A percentile compares a stretch with the other conserved stretches of the same genome.
Conservation (phyloP, 2,797 vertebrate species). For the Discoglossus pictus region DNA sequence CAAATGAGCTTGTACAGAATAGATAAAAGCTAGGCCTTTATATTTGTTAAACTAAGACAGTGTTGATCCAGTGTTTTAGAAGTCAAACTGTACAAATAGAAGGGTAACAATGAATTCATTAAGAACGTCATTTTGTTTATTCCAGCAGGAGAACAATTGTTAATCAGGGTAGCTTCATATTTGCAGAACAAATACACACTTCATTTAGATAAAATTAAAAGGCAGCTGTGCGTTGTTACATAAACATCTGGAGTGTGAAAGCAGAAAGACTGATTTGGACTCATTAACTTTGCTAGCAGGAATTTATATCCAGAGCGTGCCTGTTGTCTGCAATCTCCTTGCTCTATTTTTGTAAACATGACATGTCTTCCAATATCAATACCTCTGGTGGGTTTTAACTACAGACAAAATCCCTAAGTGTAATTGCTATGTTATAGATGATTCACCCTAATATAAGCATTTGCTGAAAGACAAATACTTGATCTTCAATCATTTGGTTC, state of each 20-base stretch:
- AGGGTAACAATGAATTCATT: conserved; percentile 32
- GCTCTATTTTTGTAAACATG: conserved; percentile 42
- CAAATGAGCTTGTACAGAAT: conserved; percentile 10
- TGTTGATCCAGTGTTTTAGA: conserved; percentile 28
- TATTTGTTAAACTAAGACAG: conserved; percentile 20
- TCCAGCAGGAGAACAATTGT: conserved; percentile 31
- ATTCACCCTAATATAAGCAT: conserved; percentile 42
- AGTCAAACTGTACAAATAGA: conserved; percentile 32
- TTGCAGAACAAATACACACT: conserved; percentile 39
- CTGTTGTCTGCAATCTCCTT: conserved; percentile 30
- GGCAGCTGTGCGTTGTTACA: conserved; percentile 44
- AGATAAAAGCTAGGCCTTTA: neutral
- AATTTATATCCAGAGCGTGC: conserved; percentile 42
- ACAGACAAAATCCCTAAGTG: conserved; percentile 35
- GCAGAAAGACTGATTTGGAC: conserved; percentile 43
- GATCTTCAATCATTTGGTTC: conserved; percentile 39
- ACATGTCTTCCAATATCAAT: conserved; percentile 27
- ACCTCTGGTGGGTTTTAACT: conserved; percentile 39
- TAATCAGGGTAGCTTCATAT: conserved; percentile 38
- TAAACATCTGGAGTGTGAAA: conserved; percentile 48
- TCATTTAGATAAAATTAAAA: conserved; percentile 50
- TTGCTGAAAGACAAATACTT: conserved; percentile 36
- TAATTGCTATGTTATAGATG: conserved; percentile 43
- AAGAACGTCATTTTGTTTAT: conserved; percentile 27
- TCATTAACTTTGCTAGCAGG: conserved; percentile 38